Evolutionary conservation across 2,888 invertebrate genomes (phyloP).

Genomic region (Troides oblongomaculatus): DNA sequence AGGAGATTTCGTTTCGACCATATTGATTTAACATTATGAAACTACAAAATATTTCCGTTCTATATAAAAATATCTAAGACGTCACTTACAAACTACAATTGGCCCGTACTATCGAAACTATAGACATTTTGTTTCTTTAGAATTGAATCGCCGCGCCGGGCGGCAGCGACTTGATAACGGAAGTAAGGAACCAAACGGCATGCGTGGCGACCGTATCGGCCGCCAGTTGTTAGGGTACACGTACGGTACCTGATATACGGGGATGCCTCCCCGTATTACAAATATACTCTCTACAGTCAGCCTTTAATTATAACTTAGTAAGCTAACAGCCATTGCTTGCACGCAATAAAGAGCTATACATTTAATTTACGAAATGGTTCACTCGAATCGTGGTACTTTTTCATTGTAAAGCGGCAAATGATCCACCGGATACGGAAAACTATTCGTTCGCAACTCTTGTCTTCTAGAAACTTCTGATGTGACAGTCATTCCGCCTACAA

Average conservation of each 20-base stretch:
- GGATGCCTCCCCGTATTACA: conserved; percentile 8
- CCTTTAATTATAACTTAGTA: conserved; percentile 23
- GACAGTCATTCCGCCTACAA: neutral
- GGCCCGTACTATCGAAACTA: neutral
- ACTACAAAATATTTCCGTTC: neutral
- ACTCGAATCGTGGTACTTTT: neutral
- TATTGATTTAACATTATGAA: neutral
- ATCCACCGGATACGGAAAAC: neutral
- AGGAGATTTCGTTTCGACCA: neutral
- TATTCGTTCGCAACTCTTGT: neutral
- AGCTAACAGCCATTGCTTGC: conserved; percentile 23
- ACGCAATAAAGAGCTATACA: neutral
- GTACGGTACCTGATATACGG: too few relatives aligned
- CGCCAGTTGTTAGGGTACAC: too few relatives aligned
- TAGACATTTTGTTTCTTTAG: neutral
- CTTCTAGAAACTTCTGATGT: neutral
- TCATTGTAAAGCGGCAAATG: neutral
- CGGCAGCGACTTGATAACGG: too few relatives aligned
- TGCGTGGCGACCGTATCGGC: too few relatives aligned
- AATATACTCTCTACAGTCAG: conserved; percentile 25
- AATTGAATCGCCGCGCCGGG: too few relatives aligned
- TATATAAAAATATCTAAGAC: conserved; percentile 8
- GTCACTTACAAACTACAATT: conserved; percentile 8
- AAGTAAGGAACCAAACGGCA: too few relatives aligned
- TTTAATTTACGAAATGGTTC: conserved; percentile 2